Evolutionary conservation across 2,797 vertebrate genomes (phyloP), one percentile per base, ranked within the genome.

Genomic region (Tympanoctomys barrerae): DNA sequence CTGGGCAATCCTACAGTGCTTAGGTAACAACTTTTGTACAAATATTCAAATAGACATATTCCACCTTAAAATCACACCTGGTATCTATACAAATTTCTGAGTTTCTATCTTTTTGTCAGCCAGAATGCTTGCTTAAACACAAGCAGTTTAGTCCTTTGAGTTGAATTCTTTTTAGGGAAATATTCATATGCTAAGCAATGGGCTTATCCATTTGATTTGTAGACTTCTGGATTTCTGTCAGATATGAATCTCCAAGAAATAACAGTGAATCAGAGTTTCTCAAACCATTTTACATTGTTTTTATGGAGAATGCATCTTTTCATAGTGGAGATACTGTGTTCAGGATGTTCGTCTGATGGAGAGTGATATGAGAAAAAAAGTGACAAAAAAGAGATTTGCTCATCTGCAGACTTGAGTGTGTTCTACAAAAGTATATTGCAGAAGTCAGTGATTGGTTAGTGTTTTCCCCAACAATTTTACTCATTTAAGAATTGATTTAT

Each of bases 401-500:
- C 68, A 82, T 84, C 16, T 94, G 54, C 42, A 54, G 57, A 75
- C 22, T 61, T 86, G 62, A 78, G 31, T 91, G 94, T 70, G 94
- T 39, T 42, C 31, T 70, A 3, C 87, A 61, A 81, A 77, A 75
- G 28, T 79, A 49, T 90, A 88, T 83, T 86, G 24, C 36, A 42
- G 18, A 77, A 93, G 22, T 91, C 66, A 86, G 2, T 91, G 83
- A 91, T 71, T 95, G 95, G 91, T 36, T 85, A 93, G 19, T 33
- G 8, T 87, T 91, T 73, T 94, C 87, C n/a, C 87, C 61, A 85
- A 68, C n/a, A 91, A 54, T 66, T 73, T 75, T 89, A 26, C 78
- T 78, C 8, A 66, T 80, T 94, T 90, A 91, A 90, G 91, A 93
- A 31, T 83, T 54, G 5, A 39, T 86, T 93, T 94, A n/a, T 94